Conservation (phyloP, 1,140 invertebrate species). For the Harpegnathos saltator region DNA sequence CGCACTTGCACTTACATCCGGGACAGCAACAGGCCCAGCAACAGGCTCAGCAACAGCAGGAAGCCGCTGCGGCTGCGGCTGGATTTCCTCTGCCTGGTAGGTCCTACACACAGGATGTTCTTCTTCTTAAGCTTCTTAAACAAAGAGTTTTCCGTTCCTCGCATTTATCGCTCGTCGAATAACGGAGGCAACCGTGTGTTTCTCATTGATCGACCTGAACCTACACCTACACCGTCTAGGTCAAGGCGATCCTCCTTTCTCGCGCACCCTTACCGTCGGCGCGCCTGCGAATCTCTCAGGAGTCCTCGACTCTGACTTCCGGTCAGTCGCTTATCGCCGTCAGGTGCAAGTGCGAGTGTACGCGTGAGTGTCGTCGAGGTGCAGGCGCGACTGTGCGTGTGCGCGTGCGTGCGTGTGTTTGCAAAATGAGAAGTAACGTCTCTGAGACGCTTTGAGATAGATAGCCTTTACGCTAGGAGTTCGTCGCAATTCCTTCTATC, state of each 20-base stretch:
- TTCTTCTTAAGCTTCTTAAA: conserved; percentile 60
- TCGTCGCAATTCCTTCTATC: conserved; percentile 29
- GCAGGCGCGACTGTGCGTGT: conserved; percentile 51
- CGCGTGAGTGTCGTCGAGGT: conserved; percentile 61
- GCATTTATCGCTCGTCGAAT: conserved; percentile 52
- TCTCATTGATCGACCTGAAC: conserved; percentile 29
- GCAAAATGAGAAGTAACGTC: conserved; percentile 24
- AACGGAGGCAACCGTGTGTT: conserved; percentile 39
- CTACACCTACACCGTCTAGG: conserved; percentile 25
- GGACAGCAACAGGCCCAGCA: conserved; percentile 92
- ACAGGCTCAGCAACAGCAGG: conserved; percentile 88
- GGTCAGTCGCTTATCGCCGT: conserved; percentile 55
- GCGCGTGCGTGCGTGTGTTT: conserved; percentile 22
- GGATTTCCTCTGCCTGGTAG: conserved; percentile 88
- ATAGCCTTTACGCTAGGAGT: neutral
- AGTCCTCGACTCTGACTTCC: conserved; percentile 53
- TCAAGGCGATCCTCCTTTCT: conserved; percentile 37
- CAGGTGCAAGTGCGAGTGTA: conserved; percentile 67
- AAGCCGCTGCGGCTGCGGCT: conserved; percentile 85
- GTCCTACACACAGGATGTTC: conserved; percentile 80
- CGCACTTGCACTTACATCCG: conserved; percentile 95
- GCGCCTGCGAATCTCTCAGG: conserved; percentile 49
- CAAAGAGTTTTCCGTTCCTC: conserved; percentile 31
- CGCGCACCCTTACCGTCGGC: conserved; percentile 36
- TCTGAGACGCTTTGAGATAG: neutral